A percentile compares a stretch with the other conserved stretches of the same genome.
Evolutionary conservation across 2,113 vertebrate genomes (phyloP).

Genomic region (Spermophilus dauricus): DNA sequence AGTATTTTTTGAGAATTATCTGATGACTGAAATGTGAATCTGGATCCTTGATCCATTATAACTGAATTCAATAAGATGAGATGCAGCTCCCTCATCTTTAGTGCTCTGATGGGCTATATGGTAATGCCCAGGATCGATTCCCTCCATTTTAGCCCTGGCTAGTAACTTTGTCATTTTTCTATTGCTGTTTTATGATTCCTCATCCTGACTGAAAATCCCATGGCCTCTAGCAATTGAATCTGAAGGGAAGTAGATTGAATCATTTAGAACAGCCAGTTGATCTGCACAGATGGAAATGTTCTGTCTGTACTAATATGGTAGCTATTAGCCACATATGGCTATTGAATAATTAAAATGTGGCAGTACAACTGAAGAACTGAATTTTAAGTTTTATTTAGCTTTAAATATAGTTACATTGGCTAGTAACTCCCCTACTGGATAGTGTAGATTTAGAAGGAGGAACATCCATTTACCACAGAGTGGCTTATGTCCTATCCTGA

Average conservation of each 20-base stretch:
- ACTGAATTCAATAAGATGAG: background rate
- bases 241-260: background rate
- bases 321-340: background rate
- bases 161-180: background rate
- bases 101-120: background rate
- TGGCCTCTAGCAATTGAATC: background rate
- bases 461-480: background rate
- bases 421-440: background rate
- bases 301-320: background rate
- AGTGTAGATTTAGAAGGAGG: background rate
- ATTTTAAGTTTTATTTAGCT: conserved; percentile 32
- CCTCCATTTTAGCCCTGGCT: background rate
- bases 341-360: conserved; percentile 27
- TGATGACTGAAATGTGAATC: conserved; percentile 2
- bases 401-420: background rate
- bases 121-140: background rate
- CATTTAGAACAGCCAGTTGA: conserved; percentile 53
- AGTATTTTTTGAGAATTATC: conserved; percentile 4
- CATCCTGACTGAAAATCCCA: background rate
- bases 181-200: background rate
- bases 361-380: background rate
- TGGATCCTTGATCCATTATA: conserved; percentile 8
- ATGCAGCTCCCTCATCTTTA: background rate
- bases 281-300: background rate
- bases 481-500: background rate